Evolutionary conservation across 2,888 invertebrate species (phyloP).

Genomic region (Drosophila tripunctata): DNA sequence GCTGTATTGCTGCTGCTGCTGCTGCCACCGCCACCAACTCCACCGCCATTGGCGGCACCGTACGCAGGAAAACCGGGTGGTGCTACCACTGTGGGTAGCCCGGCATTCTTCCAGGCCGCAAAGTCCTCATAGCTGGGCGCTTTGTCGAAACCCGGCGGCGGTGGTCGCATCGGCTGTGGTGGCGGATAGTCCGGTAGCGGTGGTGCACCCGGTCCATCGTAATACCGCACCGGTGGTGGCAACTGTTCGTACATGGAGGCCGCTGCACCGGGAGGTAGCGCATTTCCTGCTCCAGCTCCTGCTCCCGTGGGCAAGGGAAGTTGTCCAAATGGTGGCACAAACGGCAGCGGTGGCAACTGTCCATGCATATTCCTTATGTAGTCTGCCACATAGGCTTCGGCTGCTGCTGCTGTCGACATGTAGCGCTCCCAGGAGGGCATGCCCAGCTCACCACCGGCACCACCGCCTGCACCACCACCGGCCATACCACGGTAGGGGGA

Average conservation of each 20-base stretch:
- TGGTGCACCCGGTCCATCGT: constrained; percentile 87
- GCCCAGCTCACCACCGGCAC: constrained; percentile 85
- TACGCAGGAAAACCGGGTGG: constrained; percentile 77
- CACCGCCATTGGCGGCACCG: constrained; percentile 50
- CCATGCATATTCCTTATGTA: constrained; percentile 95
- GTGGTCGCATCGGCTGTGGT: constrained; percentile 84
- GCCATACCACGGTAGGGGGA: constrained; percentile 77
- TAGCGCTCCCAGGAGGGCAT: constrained; percentile 88
- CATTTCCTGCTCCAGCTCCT: constrained; percentile 81
- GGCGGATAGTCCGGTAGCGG: constrained; percentile 91
- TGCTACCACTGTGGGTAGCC: constrained; percentile 79
- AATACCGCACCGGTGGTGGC: constrained; percentile 92
- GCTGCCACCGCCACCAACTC: constrained; percentile 55
- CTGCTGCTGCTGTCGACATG: constrained; percentile 87
- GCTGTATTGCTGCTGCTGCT: constrained; percentile 65
- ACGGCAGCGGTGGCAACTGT: constrained; percentile 93
- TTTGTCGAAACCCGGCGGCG: constrained; percentile 87
- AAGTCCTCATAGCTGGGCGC: constrained; percentile 90
- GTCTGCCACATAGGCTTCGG: constrained; percentile 94
- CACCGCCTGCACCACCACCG: constrained; percentile 82
- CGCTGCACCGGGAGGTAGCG: constrained; percentile 81
- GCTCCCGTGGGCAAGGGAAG: constrained; percentile 89
- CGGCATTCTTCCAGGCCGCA: constrained; percentile 82
- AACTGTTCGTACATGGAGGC: constrained; percentile 86
- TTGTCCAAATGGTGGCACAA: constrained; percentile 89